Conservation (phyloP, 2,113 vertebrate genomes). For the Scolopax mira region DNA sequence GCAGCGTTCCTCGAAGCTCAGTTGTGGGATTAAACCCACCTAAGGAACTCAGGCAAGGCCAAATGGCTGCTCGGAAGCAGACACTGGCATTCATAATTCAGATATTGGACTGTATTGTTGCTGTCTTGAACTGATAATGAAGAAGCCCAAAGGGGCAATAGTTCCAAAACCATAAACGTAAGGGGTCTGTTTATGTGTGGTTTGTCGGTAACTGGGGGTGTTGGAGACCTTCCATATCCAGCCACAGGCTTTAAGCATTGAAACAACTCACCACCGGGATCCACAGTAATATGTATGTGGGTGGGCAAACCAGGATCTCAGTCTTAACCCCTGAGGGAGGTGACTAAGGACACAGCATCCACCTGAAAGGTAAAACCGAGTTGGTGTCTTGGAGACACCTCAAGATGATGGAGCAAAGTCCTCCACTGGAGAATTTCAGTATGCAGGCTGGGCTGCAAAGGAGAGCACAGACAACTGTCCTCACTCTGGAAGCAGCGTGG, state of each 20-base stretch:
- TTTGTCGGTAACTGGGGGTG: background rate
- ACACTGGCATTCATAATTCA: background rate
- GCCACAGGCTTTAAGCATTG: background rate
- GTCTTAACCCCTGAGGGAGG: background rate
- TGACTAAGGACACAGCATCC: background rate
- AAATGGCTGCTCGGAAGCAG: background rate
- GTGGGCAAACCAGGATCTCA: background rate
- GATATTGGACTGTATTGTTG: background rate
- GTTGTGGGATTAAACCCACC: background rate
- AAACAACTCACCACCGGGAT: background rate
- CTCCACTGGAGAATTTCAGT: background rate
- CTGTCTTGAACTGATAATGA: background rate
- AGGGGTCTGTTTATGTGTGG: background rate
- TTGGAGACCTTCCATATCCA: background rate
- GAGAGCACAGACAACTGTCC: background rate
- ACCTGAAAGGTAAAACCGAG: background rate
- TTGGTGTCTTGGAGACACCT: background rate
- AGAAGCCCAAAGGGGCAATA: background rate
- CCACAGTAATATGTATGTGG: background rate
- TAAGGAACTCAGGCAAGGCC: background rate
- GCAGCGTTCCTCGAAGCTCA: constrained; percentile 1
- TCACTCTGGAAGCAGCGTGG: background rate
- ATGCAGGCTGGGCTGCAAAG: background rate
- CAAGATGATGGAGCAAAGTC: background rate
- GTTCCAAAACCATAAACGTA: background rate